Conservation (phyloP, 2,113 vertebrate genomes). For the Nycticebus coucang region DNA sequence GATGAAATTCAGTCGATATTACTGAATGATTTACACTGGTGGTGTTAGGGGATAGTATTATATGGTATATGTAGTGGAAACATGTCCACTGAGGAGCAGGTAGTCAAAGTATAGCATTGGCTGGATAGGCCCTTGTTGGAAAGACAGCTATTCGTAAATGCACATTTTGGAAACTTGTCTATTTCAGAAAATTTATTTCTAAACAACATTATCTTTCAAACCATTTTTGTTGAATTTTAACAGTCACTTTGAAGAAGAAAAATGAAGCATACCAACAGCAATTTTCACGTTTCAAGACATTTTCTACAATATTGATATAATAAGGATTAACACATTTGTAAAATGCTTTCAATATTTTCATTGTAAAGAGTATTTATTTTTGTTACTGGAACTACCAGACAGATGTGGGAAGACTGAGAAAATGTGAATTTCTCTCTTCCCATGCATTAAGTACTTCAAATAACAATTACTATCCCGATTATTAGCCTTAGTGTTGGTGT, state of each 20-base stretch:
- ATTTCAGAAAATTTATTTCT: conserved; percentile 24
- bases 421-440: conserved; percentile 37
- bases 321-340: conserved; percentile 58
- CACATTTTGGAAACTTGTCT: neutral
- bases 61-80: neutral
- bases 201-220: neutral
- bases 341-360: conserved; percentile 59
- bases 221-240: neutral
- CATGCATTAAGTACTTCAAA: neutral
- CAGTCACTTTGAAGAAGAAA: neutral
- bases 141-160: neutral
- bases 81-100: neutral
- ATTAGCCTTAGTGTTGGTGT: neutral
- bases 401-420: conserved; percentile 25
- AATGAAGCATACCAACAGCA: neutral
- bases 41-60: neutral
- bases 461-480: neutral
- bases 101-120: neutral
- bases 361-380: conserved; percentile 47
- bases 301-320: conserved; percentile 35
- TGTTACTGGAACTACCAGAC: conserved; percentile 18
- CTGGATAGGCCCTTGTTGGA: neutral
- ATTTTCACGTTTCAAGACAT: neutral
- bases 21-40: neutral
- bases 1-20: neutral